A percentile compares a stretch with the other conserved stretches of the same genome.
phyloP scores from a whole-genome alignment of 2,888 invertebrate genomes.

The Andrena minutula region DNA sequence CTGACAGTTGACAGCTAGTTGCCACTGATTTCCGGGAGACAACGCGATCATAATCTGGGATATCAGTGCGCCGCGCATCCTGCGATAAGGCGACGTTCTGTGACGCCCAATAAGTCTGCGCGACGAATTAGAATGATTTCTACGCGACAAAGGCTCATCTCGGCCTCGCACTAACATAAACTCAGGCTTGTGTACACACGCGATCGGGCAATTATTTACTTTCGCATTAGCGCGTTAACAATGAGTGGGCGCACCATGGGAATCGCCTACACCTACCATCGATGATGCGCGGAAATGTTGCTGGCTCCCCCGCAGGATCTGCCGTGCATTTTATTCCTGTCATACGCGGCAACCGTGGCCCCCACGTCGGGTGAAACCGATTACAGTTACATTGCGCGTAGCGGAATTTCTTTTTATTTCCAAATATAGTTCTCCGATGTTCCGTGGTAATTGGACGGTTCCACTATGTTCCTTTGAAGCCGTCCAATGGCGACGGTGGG shows the following conservation, averaged over 20 bases:
- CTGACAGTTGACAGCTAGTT: slow-evolving; percentile 58
- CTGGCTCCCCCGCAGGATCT: neutral
- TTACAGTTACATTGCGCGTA: neutral
- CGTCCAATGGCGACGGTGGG: slow-evolving; percentile 24
- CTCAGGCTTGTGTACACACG: slow-evolving; percentile 23
- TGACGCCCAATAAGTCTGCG: slow-evolving; percentile 36
- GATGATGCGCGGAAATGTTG: slow-evolving; percentile 27
- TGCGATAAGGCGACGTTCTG: slow-evolving; percentile 39
- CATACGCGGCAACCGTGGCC: neutral
- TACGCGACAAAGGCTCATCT: slow-evolving; percentile 22
- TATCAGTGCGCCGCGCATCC: slow-evolving; percentile 12
- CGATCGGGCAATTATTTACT: slow-evolving; percentile 53
- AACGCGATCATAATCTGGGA: slow-evolving; percentile 34
- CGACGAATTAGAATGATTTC: slow-evolving; percentile 47
- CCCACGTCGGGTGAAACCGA: slow-evolving; percentile 28
- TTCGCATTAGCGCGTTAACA: slow-evolving; percentile 41
- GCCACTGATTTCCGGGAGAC: slow-evolving; percentile 11
- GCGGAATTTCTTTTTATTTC: slow-evolving; percentile 37
- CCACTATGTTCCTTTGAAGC: slow-evolving; percentile 1
- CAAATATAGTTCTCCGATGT: slow-evolving; percentile 12
- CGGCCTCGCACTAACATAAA: slow-evolving; percentile 38
- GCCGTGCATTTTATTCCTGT: neutral
- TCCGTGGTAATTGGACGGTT: slow-evolving; percentile 37
- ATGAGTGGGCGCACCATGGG: slow-evolving; percentile 37
- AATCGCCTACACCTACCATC: slow-evolving; percentile 52